Evolutionary conservation across 2,888 invertebrate genomes (phyloP).

Genomic region (Euclidia mi): DNA sequence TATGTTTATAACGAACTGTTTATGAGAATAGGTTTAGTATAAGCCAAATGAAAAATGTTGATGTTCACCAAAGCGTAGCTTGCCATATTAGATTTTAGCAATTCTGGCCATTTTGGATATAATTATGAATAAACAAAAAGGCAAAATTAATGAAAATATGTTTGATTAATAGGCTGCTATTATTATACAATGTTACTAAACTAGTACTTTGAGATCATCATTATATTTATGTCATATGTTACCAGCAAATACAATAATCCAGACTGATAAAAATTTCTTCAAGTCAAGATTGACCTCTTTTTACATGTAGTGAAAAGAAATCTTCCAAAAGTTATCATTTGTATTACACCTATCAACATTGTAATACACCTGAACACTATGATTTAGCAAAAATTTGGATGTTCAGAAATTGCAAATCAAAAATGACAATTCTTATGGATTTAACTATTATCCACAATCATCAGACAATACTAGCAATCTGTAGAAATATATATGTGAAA

Average conservation of each 20-base stretch:
- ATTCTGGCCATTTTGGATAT: constrained; percentile 68
- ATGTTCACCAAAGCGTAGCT: constrained; percentile 87
- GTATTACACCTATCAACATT: no score
- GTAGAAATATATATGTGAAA: constrained; percentile 17
- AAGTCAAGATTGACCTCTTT: constrained; percentile 2
- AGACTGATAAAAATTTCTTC: constrained; percentile 11
- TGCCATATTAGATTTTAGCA: constrained; percentile 86
- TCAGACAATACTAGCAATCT: constrained; percentile 42
- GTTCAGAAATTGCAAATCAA: neutral
- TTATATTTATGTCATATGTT: constrained; percentile 32
- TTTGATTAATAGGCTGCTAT: constrained; percentile 31
- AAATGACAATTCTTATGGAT: neutral
- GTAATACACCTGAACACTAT: no score
- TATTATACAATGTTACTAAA: neutral
- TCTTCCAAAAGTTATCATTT: no score
- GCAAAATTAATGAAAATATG: constrained; percentile 32
- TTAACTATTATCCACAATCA: constrained; percentile 5
- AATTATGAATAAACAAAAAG: constrained; percentile 34
- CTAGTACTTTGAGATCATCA: neutral
- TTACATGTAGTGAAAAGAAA: constrained; percentile 14
- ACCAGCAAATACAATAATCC: constrained; percentile 27
- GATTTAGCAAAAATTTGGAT: no score
- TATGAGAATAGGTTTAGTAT: constrained; percentile 58
- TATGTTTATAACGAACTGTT: constrained; percentile 44
- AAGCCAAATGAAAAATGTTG: constrained; percentile 73